These are phyloP conservation scores for Agriopis leucophaearia DNA, from an alignment of 2,888 invertebrate species.

Conservation along the genomic window DNA sequence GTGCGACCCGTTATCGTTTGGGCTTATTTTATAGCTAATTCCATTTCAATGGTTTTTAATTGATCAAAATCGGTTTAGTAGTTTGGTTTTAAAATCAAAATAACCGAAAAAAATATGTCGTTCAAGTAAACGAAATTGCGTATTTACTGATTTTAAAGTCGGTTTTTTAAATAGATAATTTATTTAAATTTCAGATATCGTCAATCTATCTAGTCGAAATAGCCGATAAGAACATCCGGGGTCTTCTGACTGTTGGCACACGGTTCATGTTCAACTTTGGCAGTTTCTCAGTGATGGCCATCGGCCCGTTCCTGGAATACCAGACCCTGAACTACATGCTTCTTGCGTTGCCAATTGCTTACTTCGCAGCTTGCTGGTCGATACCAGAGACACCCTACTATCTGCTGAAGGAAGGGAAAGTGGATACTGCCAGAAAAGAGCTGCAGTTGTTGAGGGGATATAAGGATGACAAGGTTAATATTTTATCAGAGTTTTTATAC, in stretches of 20 bases:
- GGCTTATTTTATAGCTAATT: too few species aligned
- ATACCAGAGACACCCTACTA: conserved; percentile 88
- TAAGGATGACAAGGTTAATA: conserved; percentile 59
- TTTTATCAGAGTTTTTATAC: too few species aligned
- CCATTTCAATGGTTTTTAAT: too few species aligned
- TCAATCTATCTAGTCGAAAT: conserved; percentile 77
- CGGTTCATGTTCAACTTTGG: conserved; percentile 73
- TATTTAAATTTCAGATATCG: conserved; percentile 62
- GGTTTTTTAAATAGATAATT: too few species aligned
- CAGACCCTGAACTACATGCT: conserved; percentile 72
- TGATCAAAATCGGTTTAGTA: too few species aligned
- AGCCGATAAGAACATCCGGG: conserved; percentile 76
- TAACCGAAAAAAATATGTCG: too few species aligned
- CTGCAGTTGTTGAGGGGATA: conserved; percentile 70
- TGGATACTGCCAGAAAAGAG: conserved; percentile 73
- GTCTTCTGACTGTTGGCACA: conserved; percentile 62
- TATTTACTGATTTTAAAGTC: too few species aligned
- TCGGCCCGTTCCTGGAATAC: conserved; percentile 74
- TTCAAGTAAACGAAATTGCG: too few species aligned
- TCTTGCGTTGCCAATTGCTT: conserved; percentile 73
- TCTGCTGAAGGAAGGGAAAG: conserved; percentile 81
- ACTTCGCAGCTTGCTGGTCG: conserved; percentile 79
- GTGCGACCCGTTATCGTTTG: too few species aligned
- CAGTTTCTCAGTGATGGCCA: conserved; percentile 67
- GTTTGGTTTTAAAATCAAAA: too few species aligned